Percentiles rank a stretch among this genome's conserved stretches.
phyloP scores from a whole-genome alignment of 2,797 vertebrate species.

The Phalloptychus januarius region DNA sequence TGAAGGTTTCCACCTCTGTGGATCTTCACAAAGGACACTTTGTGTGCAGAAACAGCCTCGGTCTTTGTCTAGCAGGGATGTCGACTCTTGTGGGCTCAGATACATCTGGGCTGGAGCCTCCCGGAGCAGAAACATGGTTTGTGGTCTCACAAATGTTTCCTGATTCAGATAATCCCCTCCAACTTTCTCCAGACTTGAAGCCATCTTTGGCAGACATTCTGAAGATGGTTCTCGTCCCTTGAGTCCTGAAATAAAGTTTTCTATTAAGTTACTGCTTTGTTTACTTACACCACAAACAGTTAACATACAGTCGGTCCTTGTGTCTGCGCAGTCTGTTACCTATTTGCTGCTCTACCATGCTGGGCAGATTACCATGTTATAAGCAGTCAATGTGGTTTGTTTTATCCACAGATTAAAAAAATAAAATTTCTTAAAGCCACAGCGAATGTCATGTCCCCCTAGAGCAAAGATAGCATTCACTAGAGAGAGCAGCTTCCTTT shows the following conservation, averaged over 20 bases:
- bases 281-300: not conserved
- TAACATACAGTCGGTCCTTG: not conserved
- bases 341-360: not conserved
- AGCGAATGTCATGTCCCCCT: slow-evolving; percentile 64
- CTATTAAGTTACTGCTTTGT: not conserved
- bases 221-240: not conserved
- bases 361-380: slow-evolving; percentile 2
- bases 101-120: not conserved
- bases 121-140: not conserved
- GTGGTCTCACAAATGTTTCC: not conserved
- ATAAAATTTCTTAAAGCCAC: slow-evolving; percentile 35
- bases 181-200: not conserved
- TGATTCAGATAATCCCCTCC: not conserved
- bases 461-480: slow-evolving; percentile 30
- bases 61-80: not conserved
- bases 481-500: slow-evolving; percentile 50
- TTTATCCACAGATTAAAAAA: not conserved
- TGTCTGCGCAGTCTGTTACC: slow-evolving; percentile 4
- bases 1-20: not conserved
- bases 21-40: not conserved
- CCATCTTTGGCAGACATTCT: not conserved
- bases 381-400: slow-evolving; percentile 6
- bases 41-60: slow-evolving; percentile 1
- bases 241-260: slow-evolving; percentile 12
- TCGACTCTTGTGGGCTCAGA: slow-evolving; percentile 1